These are phyloP conservation scores for Setophaga coronata DNA, from an alignment of 2,113 vertebrate genomes.

Conservation along the genomic window DNA sequence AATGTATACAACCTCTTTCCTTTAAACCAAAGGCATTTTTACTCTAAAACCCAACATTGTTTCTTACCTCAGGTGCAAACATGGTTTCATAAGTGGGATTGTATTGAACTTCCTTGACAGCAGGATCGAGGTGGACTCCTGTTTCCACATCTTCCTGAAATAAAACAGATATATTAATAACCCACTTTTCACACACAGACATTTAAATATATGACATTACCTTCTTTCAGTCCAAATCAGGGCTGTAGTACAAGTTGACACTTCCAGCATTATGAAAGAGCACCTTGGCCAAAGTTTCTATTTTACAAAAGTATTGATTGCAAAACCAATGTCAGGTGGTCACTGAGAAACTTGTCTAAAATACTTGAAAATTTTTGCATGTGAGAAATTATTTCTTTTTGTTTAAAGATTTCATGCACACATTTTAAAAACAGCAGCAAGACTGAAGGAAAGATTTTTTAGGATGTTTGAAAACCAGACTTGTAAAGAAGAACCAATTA, in stretches of 20 bases:
- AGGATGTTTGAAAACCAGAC: background rate
- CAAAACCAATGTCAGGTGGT: background rate
- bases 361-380: background rate
- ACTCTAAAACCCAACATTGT: background rate
- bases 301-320: background rate
- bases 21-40: background rate
- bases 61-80: slow-evolving; percentile 96
- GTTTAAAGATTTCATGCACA: background rate
- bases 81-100: slow-evolving; percentile 95
- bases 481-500: background rate
- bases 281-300: background rate
- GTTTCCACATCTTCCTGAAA: slow-evolving; percentile 93
- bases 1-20: background rate
- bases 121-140: slow-evolving; percentile 91
- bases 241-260: background rate
- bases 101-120: slow-evolving; percentile 88
- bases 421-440: background rate
- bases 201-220: background rate
- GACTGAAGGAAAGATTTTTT: background rate
- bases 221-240: background rate
- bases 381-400: background rate
- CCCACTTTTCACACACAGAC: background rate
- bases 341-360: background rate
- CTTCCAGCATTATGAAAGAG: background rate
- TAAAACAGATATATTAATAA: slow-evolving; percentile 14